Evolutionary conservation across 1,140 invertebrate species (phyloP), one percentile per base, ranked within the genome.

Genomic region (Chionoecetes opilio): DNA sequence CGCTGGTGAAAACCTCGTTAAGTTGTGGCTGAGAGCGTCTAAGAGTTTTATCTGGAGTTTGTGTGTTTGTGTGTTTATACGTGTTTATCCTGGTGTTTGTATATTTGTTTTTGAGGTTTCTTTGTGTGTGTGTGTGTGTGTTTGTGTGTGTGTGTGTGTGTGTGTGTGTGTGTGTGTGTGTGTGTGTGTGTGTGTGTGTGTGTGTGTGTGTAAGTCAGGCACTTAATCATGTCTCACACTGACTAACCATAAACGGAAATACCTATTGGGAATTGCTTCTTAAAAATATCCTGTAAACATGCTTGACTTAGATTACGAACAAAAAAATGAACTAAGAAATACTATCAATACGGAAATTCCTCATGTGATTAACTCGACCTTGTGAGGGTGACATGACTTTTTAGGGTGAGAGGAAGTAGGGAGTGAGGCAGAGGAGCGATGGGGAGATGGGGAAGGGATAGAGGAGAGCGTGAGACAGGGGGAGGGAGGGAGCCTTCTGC

Each of bases 291-390:
- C n/a, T n/a, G 46, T 53, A 9, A 75, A n/a, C 21, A n/a, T 75
- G 63, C n/a, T 75, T 8, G 11, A 26, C 11, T 8, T 11, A 32
- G 75, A 63, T 0, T 6, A 8, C 6, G n/a, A 31, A n/a, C 11
- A 53, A 41, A 90, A 26, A 90, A 91, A 91, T 17, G 29, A 35
- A 2, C 6, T 21, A 34, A 21, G 75, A 34, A 34, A 82, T 38
- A 35, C 82, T 37, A 82, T n/a, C 35, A 91, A 53, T 82, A 82
- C 91, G 91, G 91, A 92, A 92, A 92, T 92, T 92, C 91, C 91
- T 35, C n/a, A 6, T 82, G 91, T 75, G 91, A 92, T 92, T 75
- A 92, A 31, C 91, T 14, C 37, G 63, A 63, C 91, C 91, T 92
- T 82, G 53, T 35, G 14, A 38, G 9, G 91, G 46, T 92, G 91